A percentile compares a stretch with the other conserved stretches of the same genome.
Evolutionary conservation across 1,140 invertebrate species (phyloP).

Genomic region (Solen grandis): DNA sequence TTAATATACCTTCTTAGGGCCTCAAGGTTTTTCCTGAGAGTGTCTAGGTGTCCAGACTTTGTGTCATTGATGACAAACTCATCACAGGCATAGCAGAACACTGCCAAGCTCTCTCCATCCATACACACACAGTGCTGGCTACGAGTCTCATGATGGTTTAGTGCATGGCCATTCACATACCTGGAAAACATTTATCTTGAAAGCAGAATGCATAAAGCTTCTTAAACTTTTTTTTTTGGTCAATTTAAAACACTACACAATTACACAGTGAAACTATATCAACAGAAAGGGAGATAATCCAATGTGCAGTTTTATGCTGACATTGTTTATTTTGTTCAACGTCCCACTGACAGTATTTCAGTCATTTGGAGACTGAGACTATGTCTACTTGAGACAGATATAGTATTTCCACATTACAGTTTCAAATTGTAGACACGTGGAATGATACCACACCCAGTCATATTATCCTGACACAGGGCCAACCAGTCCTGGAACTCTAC

Average conservation of each 20-base stretch:
- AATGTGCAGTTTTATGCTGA: neutral
- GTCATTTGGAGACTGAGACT: too few relatives aligned
- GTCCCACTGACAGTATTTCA: too few relatives aligned
- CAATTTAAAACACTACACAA: neutral
- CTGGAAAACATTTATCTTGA: constrained; percentile 73
- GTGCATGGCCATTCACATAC: constrained; percentile 89
- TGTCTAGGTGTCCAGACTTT: constrained; percentile 84
- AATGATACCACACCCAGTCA: too few relatives aligned
- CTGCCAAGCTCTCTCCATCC: constrained; percentile 88
- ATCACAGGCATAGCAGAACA: constrained; percentile 91
- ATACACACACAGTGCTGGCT: constrained; percentile 87
- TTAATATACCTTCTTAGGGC: constrained; percentile 68
- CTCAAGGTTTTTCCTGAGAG: constrained; percentile 81
- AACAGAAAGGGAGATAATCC: neutral
- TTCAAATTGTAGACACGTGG: too few relatives aligned
- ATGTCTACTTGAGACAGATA: too few relatives aligned
- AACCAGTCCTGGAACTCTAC: too few relatives aligned
- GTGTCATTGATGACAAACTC: constrained; percentile 90
- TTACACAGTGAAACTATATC: neutral
- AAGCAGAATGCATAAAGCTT: neutral
- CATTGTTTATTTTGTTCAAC: neutral
- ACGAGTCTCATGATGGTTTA: constrained; percentile 85
- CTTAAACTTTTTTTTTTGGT: constrained; percentile 1
- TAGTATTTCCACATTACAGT: too few relatives aligned
- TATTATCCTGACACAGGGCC: too few relatives aligned